phyloP scores from a whole-genome alignment of 2,888 invertebrate species.

The Volucella zonaria region DNA sequence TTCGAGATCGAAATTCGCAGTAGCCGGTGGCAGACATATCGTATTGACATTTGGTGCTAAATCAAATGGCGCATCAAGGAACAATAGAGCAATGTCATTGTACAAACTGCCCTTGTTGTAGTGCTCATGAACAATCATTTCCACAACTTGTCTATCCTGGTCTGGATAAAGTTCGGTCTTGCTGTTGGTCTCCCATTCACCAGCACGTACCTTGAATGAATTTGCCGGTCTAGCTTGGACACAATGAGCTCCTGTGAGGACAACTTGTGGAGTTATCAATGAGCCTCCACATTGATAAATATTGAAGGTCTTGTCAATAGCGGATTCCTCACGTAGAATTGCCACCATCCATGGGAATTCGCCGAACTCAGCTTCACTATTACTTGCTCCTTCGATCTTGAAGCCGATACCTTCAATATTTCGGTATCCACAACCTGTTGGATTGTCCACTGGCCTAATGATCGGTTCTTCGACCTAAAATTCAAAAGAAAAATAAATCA shows the following conservation, averaged over 20 bases:
- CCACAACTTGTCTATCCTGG: conserved; percentile 87
- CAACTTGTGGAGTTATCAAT: conserved; percentile 83
- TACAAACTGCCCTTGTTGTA: conserved; percentile 86
- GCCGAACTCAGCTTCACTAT: conserved; percentile 85
- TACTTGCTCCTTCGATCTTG: conserved; percentile 83
- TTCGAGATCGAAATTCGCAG: conserved; percentile 79
- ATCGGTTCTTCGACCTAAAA: conserved; percentile 71
- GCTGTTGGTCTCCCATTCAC: conserved; percentile 93
- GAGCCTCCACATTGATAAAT: conserved; percentile 83
- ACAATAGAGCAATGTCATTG: conserved; percentile 89
- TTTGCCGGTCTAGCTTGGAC: conserved; percentile 81
- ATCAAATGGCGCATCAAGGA: conserved; percentile 85
- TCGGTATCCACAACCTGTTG: conserved; percentile 87
- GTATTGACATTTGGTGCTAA: conserved; percentile 87
- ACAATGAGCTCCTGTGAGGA: conserved; percentile 92
- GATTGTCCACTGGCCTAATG: too few relatives aligned
- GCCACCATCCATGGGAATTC: conserved; percentile 85
- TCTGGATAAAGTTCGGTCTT: conserved; percentile 87
- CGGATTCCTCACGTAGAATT: conserved; percentile 77
- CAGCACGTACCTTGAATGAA: conserved; percentile 85
- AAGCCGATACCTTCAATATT: conserved; percentile 90
- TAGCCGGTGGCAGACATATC: conserved; percentile 86
- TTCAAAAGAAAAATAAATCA: neutral
- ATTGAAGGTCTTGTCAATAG: conserved; percentile 40
- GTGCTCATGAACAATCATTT: conserved; percentile 85